phyloP scores from a whole-genome alignment of 2,888 invertebrate species.

The Blomia tropicalis region DNA sequence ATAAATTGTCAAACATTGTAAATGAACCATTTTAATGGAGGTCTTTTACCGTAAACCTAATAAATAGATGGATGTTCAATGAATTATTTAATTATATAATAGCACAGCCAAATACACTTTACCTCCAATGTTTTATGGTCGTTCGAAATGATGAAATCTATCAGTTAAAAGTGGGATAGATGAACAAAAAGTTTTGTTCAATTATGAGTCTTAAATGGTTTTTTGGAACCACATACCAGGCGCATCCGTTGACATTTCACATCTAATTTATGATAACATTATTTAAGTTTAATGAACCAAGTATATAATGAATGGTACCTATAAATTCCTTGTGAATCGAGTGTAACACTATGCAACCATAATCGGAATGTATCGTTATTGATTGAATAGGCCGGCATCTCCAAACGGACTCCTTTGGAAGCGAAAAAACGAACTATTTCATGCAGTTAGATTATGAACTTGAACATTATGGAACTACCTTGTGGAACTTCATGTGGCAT shows the following conservation, averaged over 20 bases:
- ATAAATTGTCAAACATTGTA: too few species aligned
- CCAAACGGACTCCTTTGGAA: background rate
- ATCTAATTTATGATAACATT: background rate
- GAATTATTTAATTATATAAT: background rate
- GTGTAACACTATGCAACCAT: background rate
- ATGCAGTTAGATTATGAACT: background rate
- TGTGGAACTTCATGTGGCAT: background rate
- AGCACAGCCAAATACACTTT: background rate
- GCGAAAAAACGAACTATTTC: background rate
- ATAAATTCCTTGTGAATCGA: background rate
- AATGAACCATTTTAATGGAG: too few species aligned
- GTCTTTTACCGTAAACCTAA: slow-evolving; percentile 10
- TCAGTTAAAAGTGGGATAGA: background rate
- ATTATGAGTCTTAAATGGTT: background rate
- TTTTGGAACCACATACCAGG: background rate
- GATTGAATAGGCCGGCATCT: slow-evolving; percentile 2
- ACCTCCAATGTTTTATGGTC: slow-evolving; percentile 15
- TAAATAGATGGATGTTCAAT: background rate
- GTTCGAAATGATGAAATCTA: slow-evolving; percentile 4
- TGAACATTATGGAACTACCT: background rate
- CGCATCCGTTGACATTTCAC: slow-evolving; percentile 15
- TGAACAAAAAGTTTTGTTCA: too few species aligned
- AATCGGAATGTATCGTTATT: background rate
- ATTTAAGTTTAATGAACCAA: too few species aligned
- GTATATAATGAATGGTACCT: background rate